phyloP scores from a whole-genome alignment of 2,888 invertebrate species.

The Sminthurinus aureus region DNA sequence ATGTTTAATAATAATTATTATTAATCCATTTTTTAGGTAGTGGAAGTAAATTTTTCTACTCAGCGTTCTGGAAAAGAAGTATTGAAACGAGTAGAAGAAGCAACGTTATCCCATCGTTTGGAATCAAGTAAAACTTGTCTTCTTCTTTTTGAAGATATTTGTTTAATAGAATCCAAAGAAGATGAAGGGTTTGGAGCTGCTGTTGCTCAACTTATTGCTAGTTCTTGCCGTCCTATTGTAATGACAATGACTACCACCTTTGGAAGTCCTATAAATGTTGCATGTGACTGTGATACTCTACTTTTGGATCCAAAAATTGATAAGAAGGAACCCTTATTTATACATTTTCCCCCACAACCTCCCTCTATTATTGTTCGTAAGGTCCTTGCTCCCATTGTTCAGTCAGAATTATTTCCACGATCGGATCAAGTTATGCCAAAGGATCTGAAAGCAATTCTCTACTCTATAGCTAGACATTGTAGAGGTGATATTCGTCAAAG shows the following conservation, averaged over 20 bases:
- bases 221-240: slow-evolving; percentile 58
- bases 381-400: slow-evolving; percentile 50
- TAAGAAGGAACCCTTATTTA: slow-evolving; percentile 52
- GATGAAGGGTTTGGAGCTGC: slow-evolving; percentile 58
- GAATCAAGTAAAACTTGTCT: slow-evolving; percentile 51
- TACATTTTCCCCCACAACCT: slow-evolving; percentile 47
- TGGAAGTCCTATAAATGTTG: background rate
- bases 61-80: slow-evolving; percentile 56
- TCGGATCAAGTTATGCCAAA: background rate
- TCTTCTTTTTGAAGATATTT: slow-evolving; percentile 57
- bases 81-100: slow-evolving; percentile 56
- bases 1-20: too few species aligned
- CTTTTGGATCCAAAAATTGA: slow-evolving; percentile 53
- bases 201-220: slow-evolving; percentile 55
- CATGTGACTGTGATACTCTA: slow-evolving; percentile 20
- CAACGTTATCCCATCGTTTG: slow-evolving; percentile 54
- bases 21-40: too few species aligned
- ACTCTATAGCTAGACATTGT: slow-evolving; percentile 51
- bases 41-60: slow-evolving; percentile 58
- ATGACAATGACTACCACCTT: slow-evolving; percentile 50
- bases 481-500: slow-evolving; percentile 52
- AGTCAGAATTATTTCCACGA: slow-evolving; percentile 1
- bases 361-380: slow-evolving; percentile 47
- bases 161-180: slow-evolving; percentile 51
- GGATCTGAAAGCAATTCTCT: slow-evolving; percentile 35